Evolutionary conservation across 1,140 invertebrate species (phyloP).

Genomic region (Danaus plexippus): DNA sequence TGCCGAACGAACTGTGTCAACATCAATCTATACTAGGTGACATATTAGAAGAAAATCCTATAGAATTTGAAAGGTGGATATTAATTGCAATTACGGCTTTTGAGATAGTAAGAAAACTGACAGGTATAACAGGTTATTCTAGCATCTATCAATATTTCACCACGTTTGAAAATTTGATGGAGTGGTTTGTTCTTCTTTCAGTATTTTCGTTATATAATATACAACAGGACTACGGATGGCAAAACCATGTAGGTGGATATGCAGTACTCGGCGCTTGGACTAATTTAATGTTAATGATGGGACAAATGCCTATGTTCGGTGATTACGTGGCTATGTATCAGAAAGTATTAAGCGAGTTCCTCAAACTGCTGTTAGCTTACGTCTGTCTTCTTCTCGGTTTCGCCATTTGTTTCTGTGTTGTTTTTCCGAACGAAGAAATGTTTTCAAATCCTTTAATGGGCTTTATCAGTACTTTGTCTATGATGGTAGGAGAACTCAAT

Average conservation of each 20-base stretch:
- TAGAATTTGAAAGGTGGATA: slow-evolving; percentile 74
- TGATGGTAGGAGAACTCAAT: slow-evolving; percentile 81
- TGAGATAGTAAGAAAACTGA: slow-evolving; percentile 73
- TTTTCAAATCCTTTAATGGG: slow-evolving; percentile 74
- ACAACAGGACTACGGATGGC: slow-evolving; percentile 71
- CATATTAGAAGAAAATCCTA: slow-evolving; percentile 66
- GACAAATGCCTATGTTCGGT: slow-evolving; percentile 77
- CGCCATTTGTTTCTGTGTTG: slow-evolving; percentile 77
- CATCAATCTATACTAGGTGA: slow-evolving; percentile 66
- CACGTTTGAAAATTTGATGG: slow-evolving; percentile 75
- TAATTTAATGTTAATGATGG: slow-evolving; percentile 77
- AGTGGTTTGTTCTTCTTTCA: slow-evolving; percentile 74
- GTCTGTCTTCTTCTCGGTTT: slow-evolving; percentile 76
- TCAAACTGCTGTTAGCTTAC: slow-evolving; percentile 76
- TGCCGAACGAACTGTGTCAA: slow-evolving; percentile 66
- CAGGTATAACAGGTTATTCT: slow-evolving; percentile 73
- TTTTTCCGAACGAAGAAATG: slow-evolving; percentile 75
- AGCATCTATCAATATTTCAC: slow-evolving; percentile 74
- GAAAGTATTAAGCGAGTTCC: slow-evolving; percentile 76
- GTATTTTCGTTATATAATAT: slow-evolving; percentile 71
- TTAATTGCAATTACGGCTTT: slow-evolving; percentile 70
- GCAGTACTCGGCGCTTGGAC: slow-evolving; percentile 77
- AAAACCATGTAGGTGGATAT: slow-evolving; percentile 77
- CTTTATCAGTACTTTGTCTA: slow-evolving; percentile 76
- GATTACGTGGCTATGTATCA: slow-evolving; percentile 79